Percentiles rank a stretch among this genome's conserved stretches.
These are phyloP conservation scores for Nasua narica DNA, from an alignment of 2,797 vertebrate species.

Conservation along the genomic window DNA sequence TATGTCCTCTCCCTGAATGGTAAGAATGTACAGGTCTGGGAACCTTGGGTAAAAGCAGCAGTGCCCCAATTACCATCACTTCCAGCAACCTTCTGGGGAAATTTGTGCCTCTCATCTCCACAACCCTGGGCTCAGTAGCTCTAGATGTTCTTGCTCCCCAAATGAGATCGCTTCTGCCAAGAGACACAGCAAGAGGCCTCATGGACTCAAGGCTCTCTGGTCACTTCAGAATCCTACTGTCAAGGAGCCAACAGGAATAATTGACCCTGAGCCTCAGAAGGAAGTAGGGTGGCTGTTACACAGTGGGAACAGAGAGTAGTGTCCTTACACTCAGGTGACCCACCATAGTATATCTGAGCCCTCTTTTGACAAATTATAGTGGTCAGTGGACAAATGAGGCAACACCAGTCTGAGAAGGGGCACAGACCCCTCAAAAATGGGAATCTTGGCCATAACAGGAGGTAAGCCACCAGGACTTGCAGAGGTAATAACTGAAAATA, in stretches of 20 bases:
- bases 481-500: neutral
- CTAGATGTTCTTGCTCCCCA: neutral
- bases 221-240: neutral
- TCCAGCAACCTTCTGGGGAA: neutral
- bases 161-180: neutral
- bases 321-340: neutral
- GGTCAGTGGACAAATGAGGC: neutral
- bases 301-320: neutral
- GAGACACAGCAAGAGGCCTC: neutral
- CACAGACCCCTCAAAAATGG: neutral
- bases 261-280: neutral
- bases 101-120: neutral
- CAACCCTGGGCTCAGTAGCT: neutral
- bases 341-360: neutral
- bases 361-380: neutral
- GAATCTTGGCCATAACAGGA: neutral
- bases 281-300: neutral
- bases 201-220: neutral
- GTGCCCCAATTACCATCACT: neutral
- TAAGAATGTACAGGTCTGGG: neutral
- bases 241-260: neutral
- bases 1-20: neutral
- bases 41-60: neutral
- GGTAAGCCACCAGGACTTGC: neutral
- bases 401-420: neutral